phyloP scores from a whole-genome alignment of 2,113 vertebrate species.

The Rattus rattus region DNA sequence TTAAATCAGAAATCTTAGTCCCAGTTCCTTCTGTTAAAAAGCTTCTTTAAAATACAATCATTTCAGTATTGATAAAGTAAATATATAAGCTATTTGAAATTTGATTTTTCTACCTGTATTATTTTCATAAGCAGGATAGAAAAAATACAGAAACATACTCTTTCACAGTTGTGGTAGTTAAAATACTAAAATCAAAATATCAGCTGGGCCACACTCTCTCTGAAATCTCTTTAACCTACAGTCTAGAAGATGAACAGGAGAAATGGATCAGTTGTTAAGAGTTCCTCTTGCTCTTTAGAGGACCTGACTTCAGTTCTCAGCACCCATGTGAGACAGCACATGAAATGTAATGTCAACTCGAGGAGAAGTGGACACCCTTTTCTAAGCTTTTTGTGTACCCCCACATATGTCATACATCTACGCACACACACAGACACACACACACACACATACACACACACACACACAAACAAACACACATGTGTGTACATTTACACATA shows the following conservation, averaged over 20 bases:
- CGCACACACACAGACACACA: background rate
- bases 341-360: background rate
- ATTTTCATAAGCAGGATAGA: background rate
- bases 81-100: background rate
- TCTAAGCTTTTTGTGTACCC: background rate
- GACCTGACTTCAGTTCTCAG: background rate
- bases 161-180: background rate
- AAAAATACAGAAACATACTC: background rate
- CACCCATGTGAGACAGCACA: background rate
- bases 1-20: background rate
- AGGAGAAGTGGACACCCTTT: background rate
- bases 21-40: background rate
- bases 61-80: slow-evolving; percentile 11
- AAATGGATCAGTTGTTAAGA: background rate
- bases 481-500: background rate
- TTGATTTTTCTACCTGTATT: background rate
- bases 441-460: no score
- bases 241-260: background rate
- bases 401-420: background rate
- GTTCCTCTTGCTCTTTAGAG: background rate
- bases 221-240: background rate
- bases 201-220: no score
- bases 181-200: background rate
- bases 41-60: background rate
- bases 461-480: no score